phyloP scores from a whole-genome alignment of 2,797 vertebrate species.

The Rachycentron canadum region DNA sequence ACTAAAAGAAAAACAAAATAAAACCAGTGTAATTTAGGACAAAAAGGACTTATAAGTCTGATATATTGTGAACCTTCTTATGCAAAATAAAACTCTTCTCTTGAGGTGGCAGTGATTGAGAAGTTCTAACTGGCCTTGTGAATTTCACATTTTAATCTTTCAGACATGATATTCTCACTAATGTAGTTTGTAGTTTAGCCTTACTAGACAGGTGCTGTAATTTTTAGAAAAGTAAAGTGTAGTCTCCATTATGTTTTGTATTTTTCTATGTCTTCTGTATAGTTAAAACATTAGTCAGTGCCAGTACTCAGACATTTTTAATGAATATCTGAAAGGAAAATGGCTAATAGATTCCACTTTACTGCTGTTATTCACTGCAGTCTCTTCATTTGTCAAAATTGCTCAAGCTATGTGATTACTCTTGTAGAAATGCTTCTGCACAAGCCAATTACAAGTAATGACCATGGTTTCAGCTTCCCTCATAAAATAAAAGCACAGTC shows the following conservation, averaged over 20 bases:
- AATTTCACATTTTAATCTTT: background rate
- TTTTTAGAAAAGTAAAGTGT: slow-evolving; percentile 23
- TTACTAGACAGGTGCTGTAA: slow-evolving; percentile 11
- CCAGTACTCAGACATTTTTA: slow-evolving; percentile 7
- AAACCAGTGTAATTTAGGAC: background rate
- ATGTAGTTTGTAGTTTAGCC: slow-evolving; percentile 1
- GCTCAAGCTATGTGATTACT: slow-evolving; percentile 7
- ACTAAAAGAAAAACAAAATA: background rate
- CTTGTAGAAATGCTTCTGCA: slow-evolving; percentile 23
- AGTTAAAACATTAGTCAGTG: slow-evolving; percentile 11
- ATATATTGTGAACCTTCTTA: background rate
- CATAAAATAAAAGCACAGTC: slow-evolving; percentile 74
- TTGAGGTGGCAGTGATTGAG: background rate
- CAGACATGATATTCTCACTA: background rate
- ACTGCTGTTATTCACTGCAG: slow-evolving; percentile 2
- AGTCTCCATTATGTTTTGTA: slow-evolving; percentile 10
- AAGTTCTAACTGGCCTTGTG: slow-evolving; percentile 3
- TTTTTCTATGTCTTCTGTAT: slow-evolving; percentile 35
- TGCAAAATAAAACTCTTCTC: background rate
- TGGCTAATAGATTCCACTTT: background rate
- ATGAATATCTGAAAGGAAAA: slow-evolving; percentile 1
- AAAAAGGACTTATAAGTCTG: background rate
- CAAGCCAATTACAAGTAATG: slow-evolving; percentile 17
- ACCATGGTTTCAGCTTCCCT: slow-evolving; percentile 19
- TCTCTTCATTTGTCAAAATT: slow-evolving; percentile 8